Percentiles rank a stretch among this genome's conserved stretches.
Evolutionary conservation across 2,113 vertebrate species (phyloP).

Genomic region (Tetraodon nigroviridis): DNA sequence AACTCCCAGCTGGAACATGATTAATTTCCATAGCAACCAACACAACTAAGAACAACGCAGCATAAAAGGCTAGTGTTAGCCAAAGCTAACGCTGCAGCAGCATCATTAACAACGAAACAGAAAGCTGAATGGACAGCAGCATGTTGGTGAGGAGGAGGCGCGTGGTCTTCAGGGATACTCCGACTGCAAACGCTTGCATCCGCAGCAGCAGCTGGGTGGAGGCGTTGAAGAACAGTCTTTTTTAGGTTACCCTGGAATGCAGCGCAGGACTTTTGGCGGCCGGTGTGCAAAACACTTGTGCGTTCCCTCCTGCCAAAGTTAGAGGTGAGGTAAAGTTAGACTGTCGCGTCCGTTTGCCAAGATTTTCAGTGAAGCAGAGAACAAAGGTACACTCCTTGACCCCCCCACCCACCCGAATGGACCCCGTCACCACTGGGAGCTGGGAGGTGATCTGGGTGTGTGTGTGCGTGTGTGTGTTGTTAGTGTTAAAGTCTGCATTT

Average conservation of each 20-base stretch:
- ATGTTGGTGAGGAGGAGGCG: too few relatives aligned
- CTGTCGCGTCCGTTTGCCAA: slow-evolving; percentile 26
- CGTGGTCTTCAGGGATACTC: background rate
- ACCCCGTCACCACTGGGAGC: slow-evolving; percentile 43
- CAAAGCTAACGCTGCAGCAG: too few relatives aligned
- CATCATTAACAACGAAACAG: too few relatives aligned
- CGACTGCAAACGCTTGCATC: slow-evolving; percentile 16
- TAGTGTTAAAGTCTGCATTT: too few relatives aligned
- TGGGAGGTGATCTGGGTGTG: slow-evolving; percentile 27
- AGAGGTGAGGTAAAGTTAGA: slow-evolving; percentile 26
- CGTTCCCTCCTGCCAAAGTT: slow-evolving; percentile 15
- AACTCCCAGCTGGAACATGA: too few relatives aligned
- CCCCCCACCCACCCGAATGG: slow-evolving; percentile 19
- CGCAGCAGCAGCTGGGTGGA: slow-evolving; percentile 4
- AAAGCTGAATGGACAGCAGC: too few relatives aligned
- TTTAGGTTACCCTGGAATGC: slow-evolving; percentile 12
- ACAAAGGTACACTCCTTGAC: slow-evolving; percentile 15
- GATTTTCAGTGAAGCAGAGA: slow-evolving; percentile 39
- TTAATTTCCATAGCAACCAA: too few relatives aligned
- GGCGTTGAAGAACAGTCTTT: background rate
- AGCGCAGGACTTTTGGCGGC: slow-evolving; percentile 13
- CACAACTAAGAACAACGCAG: background rate
- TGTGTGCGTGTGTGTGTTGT: slow-evolving; percentile 9
- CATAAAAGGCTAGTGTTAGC: too few relatives aligned
- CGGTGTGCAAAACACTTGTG: slow-evolving; percentile 13